Conservation (phyloP, 2,113 vertebrate species). For the Mesocricetus auratus region DNA sequence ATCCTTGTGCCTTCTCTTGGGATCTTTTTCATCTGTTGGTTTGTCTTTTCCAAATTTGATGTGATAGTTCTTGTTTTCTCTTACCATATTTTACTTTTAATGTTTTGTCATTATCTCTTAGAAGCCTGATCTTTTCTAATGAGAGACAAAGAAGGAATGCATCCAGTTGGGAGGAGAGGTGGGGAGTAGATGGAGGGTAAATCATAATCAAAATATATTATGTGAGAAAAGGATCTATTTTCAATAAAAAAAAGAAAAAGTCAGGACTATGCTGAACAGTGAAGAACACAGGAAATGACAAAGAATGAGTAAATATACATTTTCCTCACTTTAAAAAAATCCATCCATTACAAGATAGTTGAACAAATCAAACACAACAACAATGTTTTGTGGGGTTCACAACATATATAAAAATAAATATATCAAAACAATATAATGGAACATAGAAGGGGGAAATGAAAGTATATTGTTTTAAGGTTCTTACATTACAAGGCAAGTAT, state of each 20-base stretch:
- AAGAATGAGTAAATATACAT: background rate
- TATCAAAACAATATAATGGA: background rate
- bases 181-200: background rate
- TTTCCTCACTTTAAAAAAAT: background rate
- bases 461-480: background rate
- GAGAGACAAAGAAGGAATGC: background rate
- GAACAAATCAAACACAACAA: conserved; percentile 1
- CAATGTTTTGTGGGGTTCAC: background rate
- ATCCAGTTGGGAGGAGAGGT: too few relatives aligned
- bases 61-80: background rate
- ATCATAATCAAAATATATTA: background rate
- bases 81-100: background rate
- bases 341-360: background rate
- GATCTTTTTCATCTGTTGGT: background rate
- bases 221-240: background rate
- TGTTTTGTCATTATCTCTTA: background rate
- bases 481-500: background rate
- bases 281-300: background rate
- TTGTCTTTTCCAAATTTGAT: background rate
- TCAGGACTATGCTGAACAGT: background rate
- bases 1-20: background rate
- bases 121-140: background rate
- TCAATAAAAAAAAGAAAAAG: background rate
- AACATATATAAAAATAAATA: background rate
- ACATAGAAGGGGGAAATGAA: background rate